A percentile compares a stretch with the other conserved stretches of the same genome.
These are phyloP conservation scores for Tamias sibiricus DNA, from an alignment of 2,113 vertebrate species.

Conservation along the genomic window DNA sequence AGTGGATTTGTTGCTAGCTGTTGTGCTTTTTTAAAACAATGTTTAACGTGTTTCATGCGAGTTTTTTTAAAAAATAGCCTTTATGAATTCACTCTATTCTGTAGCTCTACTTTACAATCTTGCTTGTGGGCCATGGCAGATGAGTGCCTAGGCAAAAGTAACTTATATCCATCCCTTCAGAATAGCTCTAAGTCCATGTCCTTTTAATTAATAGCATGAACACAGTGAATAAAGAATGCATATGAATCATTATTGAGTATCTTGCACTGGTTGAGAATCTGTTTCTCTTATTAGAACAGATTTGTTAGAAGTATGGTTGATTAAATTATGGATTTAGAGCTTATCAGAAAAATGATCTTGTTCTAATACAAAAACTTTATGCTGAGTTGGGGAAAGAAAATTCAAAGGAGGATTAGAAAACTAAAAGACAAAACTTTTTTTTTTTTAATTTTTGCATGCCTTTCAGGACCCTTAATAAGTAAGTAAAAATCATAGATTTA, in stretches of 20 bases:
- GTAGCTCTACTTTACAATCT: not conserved
- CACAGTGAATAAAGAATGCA: slow-evolving; percentile 2
- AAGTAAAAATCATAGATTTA: slow-evolving; percentile 76
- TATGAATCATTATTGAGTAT: not conserved
- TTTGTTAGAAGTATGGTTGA: slow-evolving; percentile 26
- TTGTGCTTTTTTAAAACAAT: not conserved
- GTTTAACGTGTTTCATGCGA: not conserved
- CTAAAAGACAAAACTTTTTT: slow-evolving; percentile 45
- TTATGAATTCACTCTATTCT: slow-evolving; percentile 13
- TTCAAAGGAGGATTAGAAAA: slow-evolving; percentile 51
- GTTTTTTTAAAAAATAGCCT: not conserved
- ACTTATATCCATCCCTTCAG: not conserved
- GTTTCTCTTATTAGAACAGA: slow-evolving; percentile 27
- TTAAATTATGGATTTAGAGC: slow-evolving; percentile 18
- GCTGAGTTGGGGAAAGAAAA: slow-evolving; percentile 53
- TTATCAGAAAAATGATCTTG: slow-evolving; percentile 27
- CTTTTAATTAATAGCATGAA: not conserved
- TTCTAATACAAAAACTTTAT: slow-evolving; percentile 52
- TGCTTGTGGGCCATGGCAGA: not conserved
- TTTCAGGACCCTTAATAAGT: slow-evolving; percentile 77
- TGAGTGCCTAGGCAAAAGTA: not conserved
- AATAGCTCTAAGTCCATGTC: not conserved
- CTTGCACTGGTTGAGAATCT: not conserved
- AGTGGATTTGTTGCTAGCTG: not conserved
- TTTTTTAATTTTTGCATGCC: slow-evolving; percentile 60